Percentiles rank a stretch among this genome's conserved stretches.
phyloP scores from a whole-genome alignment of 2,113 vertebrate genomes.

The Brachirus orientalis region DNA sequence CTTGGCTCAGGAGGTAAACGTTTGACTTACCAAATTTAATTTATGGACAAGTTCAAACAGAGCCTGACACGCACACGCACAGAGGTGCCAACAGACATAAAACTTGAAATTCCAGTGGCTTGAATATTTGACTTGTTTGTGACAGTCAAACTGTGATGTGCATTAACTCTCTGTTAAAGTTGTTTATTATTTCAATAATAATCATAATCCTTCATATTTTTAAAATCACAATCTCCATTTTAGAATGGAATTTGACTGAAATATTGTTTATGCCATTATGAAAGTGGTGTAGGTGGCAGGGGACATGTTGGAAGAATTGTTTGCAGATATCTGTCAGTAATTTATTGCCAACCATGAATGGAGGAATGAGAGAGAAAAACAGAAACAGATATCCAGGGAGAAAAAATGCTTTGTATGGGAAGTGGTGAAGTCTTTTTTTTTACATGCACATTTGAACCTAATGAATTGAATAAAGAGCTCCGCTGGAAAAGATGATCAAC shows the following conservation, averaged over 20 bases:
- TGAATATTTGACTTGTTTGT: constrained; percentile 37
- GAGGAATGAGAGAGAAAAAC: not conserved
- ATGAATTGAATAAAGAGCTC: too few relatives aligned
- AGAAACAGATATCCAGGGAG: not conserved
- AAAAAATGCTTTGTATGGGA: not conserved
- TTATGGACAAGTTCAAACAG: constrained; percentile 71
- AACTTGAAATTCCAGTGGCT: constrained; percentile 72
- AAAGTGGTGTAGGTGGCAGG: not conserved
- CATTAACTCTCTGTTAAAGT: not conserved
- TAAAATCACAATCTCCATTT: not conserved
- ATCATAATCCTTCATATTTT: too few relatives aligned
- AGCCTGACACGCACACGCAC: constrained; percentile 45
- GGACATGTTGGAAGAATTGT: not conserved
- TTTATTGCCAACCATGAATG: not conserved
- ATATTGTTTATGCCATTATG: not conserved
- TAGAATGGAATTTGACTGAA: too few relatives aligned
- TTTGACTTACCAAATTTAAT: constrained; percentile 41
- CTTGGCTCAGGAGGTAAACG: constrained; percentile 23
- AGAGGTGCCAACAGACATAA: constrained; percentile 50
- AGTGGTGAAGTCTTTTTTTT: not conserved
- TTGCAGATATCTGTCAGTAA: not conserved
- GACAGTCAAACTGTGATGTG: constrained; percentile 16
- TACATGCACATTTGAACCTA: not conserved
- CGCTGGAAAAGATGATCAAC: too few relatives aligned
- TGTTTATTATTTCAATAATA: not conserved